Base-by-base conservation (phyloP, 2,113 vertebrate species). In the Melospiza georgiana region DNA sequence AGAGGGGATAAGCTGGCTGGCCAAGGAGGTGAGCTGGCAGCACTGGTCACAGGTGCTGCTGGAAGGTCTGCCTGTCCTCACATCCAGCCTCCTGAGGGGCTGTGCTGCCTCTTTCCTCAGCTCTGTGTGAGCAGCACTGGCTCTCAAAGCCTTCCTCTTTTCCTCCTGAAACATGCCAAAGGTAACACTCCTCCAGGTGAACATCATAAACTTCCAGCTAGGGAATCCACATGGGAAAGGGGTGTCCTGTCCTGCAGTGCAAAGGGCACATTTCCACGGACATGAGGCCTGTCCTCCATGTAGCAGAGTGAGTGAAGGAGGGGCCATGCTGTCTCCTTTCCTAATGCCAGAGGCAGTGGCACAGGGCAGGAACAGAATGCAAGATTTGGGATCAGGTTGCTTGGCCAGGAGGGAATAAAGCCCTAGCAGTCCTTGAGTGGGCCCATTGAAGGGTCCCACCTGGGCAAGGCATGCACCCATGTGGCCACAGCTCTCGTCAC, bases 251-350 rank as follows among this genome's bases (percentile, higher is more conserved):
- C 15, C 35, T 33, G 35, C 72, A 69, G 33, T 37, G 37, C 24
- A 55, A 43, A n/a, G 37, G 43, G 61, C 52, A 69, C 10, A 30
- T 16, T 17, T 58, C 55, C 6, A 10, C 27, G 11, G 65, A 73
- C 51, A 30, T 35, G 8, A 77, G 49, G 12, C 41, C 37, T 7
- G 3, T 35, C 9, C 3, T 21, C 16, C 1, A 0, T 11, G 12
- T 7, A 46, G 17, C 33, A 30, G 27, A 5, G 21, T 4, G 19
- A 44, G 22, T 0, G 2, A 74, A 43, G 52, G 57, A 52, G 33
- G 17, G 6, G 15, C 41, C 31, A 10, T 0, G 0, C 30, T 18
- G 5, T 25, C 33, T 76, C 35, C 59, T 39, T 23, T n/a, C 15
- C 39, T 62, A 28, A 57, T 49, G 66, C 55, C 72, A 77, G 30